A percentile compares a stretch with the other conserved stretches of the same genome.
Conservation (phyloP, 2,113 vertebrate genomes). For the Glareola pratincola region DNA sequence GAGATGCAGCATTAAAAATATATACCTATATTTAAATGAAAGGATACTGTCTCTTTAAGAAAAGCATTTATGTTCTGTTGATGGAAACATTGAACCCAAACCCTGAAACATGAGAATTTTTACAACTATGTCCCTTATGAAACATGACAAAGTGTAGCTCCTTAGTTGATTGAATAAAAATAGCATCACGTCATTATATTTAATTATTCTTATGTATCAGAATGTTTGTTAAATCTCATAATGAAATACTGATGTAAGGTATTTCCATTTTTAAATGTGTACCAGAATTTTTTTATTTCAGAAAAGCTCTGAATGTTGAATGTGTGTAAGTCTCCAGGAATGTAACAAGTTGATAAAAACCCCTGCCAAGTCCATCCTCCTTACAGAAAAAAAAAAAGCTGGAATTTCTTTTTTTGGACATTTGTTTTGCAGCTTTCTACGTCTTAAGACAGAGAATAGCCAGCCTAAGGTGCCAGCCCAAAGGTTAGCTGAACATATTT, state of each 20-base stretch:
- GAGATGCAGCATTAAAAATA: neutral
- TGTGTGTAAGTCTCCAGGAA: conserved; percentile 81
- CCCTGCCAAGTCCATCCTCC: conserved; percentile 81
- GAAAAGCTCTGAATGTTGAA: conserved; percentile 78
- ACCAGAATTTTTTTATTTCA: conserved; percentile 79
- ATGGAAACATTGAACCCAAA: conserved; percentile 24
- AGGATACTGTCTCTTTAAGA: conserved; percentile 72
- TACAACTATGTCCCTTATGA: neutral
- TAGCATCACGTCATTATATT: conserved; percentile 68
- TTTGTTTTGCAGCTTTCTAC: conserved; percentile 99
- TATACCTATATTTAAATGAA: neutral
- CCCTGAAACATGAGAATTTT: neutral
- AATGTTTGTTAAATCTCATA: conserved; percentile 54
- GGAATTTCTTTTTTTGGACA: conserved; percentile 90
- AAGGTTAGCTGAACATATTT: conserved; percentile 96
- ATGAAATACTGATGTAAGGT: conserved; percentile 67
- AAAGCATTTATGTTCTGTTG: conserved; percentile 44
- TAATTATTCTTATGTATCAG: conserved; percentile 42
- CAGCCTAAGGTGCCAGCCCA: conserved; percentile 95
- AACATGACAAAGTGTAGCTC: neutral
- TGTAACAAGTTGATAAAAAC: conserved; percentile 82
- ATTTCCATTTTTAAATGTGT: conserved; percentile 77
- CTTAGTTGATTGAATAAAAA: conserved; percentile 48
- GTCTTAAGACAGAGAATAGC: conserved; percentile 97
- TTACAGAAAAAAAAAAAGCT: conserved; percentile 75